Evolutionary conservation across 1,140 invertebrate species (phyloP).

Genomic region (Leucophenga varia): DNA sequence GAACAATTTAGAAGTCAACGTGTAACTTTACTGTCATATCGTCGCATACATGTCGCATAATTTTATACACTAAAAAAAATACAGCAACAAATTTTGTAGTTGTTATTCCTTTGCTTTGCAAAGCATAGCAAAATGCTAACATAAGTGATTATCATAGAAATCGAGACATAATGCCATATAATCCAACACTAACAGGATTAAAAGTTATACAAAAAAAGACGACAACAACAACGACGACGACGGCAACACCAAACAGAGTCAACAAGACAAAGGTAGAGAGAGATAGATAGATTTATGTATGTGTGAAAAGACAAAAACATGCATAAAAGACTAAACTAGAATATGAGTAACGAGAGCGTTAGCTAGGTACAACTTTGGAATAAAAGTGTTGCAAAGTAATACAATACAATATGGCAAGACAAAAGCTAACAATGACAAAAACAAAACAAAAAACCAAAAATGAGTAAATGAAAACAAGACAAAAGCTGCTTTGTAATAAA

Average conservation of each 20-base stretch:
- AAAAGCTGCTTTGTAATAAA: constrained; percentile 1
- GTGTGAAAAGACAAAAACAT: constrained; percentile 15
- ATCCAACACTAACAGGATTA: constrained; percentile 32
- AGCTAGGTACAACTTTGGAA: too few species aligned
- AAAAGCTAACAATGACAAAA: constrained; percentile 19
- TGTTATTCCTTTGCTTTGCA: too few species aligned
- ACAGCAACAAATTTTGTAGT: too few species aligned
- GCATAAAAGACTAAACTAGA: too few species aligned
- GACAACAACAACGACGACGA: constrained; percentile 1
- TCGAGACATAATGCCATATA: constrained; percentile 21
- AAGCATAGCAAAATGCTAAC: not conserved
- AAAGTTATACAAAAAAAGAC: constrained; percentile 9
- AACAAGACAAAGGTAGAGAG: constrained; percentile 6
- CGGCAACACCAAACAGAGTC: too few species aligned
- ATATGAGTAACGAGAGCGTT: too few species aligned
- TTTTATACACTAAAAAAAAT: too few species aligned
- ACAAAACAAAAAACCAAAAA: constrained; percentile 14
- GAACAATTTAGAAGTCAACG: too few species aligned
- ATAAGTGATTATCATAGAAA: constrained; percentile 15
- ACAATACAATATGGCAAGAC: constrained; percentile 11
- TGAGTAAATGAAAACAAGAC: constrained; percentile 14
- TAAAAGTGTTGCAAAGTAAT: too few species aligned
- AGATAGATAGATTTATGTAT: too few species aligned
- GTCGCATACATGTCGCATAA: too few species aligned
- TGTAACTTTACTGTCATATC: too few species aligned